A percentile compares a stretch with the other conserved stretches of the same genome.
Conservation (phyloP, 2,888 invertebrate genomes). For the Eurois occulta region DNA sequence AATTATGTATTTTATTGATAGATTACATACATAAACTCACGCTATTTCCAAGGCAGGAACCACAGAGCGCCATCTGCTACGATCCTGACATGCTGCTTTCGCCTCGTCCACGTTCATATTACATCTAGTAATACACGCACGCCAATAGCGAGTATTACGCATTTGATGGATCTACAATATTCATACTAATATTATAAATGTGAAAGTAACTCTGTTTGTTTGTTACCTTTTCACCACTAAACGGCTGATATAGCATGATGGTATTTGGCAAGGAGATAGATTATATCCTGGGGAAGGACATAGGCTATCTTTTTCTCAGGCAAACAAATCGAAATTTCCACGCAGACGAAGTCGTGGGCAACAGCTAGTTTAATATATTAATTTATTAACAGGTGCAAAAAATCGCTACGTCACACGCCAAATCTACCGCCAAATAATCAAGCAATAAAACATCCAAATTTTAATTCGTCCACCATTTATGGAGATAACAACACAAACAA, state of each 20-base stretch:
- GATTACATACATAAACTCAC: background rate
- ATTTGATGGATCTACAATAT: too few relatives aligned
- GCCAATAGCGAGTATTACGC: background rate
- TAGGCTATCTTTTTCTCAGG: too few relatives aligned
- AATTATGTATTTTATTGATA: background rate
- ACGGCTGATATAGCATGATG: too few relatives aligned
- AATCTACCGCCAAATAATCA: conserved; percentile 7
- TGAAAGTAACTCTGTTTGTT: too few relatives aligned
- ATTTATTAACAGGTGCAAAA: background rate
- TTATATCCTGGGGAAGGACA: too few relatives aligned
- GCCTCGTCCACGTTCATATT: background rate
- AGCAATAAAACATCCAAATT: conserved; percentile 37
- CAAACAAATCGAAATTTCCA: too few relatives aligned
- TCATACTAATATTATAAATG: too few relatives aligned
- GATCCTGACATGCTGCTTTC: background rate
- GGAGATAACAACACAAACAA: conserved; percentile 40
- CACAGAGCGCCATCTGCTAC: background rate
- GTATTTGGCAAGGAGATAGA: too few relatives aligned
- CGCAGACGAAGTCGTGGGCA: too few relatives aligned
- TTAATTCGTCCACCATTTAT: conserved; percentile 19
- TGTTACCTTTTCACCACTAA: too few relatives aligned
- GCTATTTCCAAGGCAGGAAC: background rate
- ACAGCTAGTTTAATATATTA: too few relatives aligned
- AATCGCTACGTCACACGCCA: background rate
- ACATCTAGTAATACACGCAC: background rate